Base-by-base conservation (phyloP, 2,113 vertebrate species). In the Balaeniceps rex region DNA sequence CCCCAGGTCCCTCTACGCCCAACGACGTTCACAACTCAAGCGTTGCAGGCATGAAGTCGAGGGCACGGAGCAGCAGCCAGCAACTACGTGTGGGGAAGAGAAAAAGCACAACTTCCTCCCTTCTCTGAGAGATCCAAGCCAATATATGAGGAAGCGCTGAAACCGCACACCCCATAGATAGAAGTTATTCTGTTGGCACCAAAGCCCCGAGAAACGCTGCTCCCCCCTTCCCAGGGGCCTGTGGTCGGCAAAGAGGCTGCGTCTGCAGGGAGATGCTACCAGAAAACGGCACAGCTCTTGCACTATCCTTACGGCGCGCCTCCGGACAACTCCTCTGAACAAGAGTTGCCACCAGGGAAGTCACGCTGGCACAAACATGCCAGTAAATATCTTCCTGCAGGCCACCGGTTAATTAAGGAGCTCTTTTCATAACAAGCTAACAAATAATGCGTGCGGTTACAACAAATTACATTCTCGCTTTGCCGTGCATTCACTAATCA, bases 331-430 rank as follows among this genome's bases (percentile, higher is more conserved):
- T 9, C 28, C 25, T 14, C 55, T 8, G 9, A 54, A 6, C 4
- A 15, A 28, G 15, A 38, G 34, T 5, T 72, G 65, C 54, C 63
- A 77, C 11, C 5, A 1, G 6, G 42, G 52, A 83, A 76, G 61
- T 16, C 71, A 14, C 0, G 1, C 16, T 66, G 83, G 89, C 4
- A 1, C 7, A 17, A 83, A 75, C 33, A 44, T 12, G 2, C 12
- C 76, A 24, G 42, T 5, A 75, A 96, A 76, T 61, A 42, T 21
- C 87, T 87, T 91, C 91, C 95, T 96, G 95, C 74, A 83, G 91
- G 95, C 94, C 94, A 85, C 16, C 7, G 7, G 61, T 33, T 95
- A 93, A 96, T 95, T 91, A 95, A 68, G 57, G 42, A 87, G 61
- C 81, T 82, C 74, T 82, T 55, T 86, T 65, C 82, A 7, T 80